A percentile compares a stretch with the other conserved stretches of the same genome.
Evolutionary conservation across 2,888 invertebrate species (phyloP).

Genomic region (Campopleginae sp.): DNA sequence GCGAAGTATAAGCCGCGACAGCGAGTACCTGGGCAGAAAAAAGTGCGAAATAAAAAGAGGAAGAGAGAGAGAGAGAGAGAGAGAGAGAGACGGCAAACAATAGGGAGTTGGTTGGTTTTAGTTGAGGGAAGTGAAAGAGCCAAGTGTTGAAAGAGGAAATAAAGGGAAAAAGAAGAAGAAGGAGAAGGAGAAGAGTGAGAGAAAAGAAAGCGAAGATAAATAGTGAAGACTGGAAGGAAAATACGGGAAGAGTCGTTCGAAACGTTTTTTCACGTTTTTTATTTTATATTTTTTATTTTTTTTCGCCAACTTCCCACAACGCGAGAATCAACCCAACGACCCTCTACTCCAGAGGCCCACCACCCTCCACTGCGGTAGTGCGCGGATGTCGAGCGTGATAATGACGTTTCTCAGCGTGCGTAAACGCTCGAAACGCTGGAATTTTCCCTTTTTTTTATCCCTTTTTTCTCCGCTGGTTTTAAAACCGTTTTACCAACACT

Average conservation of each 20-base stretch:
- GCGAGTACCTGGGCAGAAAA: slow-evolving; percentile 10
- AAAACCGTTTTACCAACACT: slow-evolving; percentile 24
- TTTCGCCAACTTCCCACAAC: slow-evolving; percentile 30
- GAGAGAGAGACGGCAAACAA: slow-evolving; percentile 46
- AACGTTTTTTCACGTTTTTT: slow-evolving; percentile 36
- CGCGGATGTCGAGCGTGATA: slow-evolving; percentile 41
- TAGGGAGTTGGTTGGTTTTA: slow-evolving; percentile 35
- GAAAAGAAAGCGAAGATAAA: slow-evolving; percentile 55
- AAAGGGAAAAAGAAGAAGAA: slow-evolving; percentile 17
- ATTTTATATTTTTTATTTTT: too few relatives aligned
- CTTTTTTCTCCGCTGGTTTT: slow-evolving; percentile 17
- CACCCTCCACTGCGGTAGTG: slow-evolving; percentile 17
- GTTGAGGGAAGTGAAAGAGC: slow-evolving; percentile 39
- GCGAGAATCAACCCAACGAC: slow-evolving; percentile 33
- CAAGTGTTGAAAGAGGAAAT: slow-evolving; percentile 38
- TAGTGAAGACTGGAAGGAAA: slow-evolving; percentile 54
- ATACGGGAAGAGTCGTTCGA: slow-evolving; percentile 44
- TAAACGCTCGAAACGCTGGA: slow-evolving; percentile 26
- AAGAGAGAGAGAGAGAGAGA: slow-evolving; percentile 8
- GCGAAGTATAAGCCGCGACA: slow-evolving; percentile 15
- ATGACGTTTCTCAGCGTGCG: slow-evolving; percentile 44
- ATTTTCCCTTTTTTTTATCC: slow-evolving; percentile 30
- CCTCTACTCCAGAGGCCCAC: slow-evolving; percentile 8
- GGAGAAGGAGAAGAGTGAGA: background rate
- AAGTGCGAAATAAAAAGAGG: slow-evolving; percentile 8